Evolutionary conservation across 1,140 invertebrate genomes (phyloP), one percentile per base, ranked within the genome.

Genomic region (Drosophila bocki): DNA sequence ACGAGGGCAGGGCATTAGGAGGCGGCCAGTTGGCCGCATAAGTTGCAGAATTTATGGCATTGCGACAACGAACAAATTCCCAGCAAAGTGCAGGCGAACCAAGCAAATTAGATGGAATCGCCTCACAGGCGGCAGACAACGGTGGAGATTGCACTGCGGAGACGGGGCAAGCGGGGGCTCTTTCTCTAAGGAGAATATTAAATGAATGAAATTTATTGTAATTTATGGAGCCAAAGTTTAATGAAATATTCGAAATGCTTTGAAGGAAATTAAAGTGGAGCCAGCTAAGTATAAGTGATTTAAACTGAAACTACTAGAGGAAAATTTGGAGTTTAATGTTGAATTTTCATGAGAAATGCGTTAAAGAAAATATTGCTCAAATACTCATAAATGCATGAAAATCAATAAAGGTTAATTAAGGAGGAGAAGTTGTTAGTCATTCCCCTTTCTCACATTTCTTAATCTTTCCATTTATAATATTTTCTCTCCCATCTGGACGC

Each of bases 41-140:
- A 87, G 80, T 87, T 86, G 60, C 51, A 80, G 51, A 88, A 88
- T 88, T 88, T 90, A 88, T 90, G 85, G 64, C 85, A 72, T 53
- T 90, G 85, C 84, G 84, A 88, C 84, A 84, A 74, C 76, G 70
- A 62, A 79, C 59, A 57, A 83, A 75, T 75, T 82, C 70, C 71
- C 62, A 33, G 57, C 58, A 82, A 78, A 70, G 57, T 81, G 78
- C 67, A 80, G 69, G 63, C 19, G 33, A 80, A 63, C 70, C 69
- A 68, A 57, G 53, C 57, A 78, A 86, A 84, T 68, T 72, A 85
- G 75, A 78, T 75, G 64, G 60, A 72, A 50, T 68, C 59, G 76
- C 41, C 50, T 45, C 19, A 17, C 32, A 58, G 60, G 56, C 51
- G 37, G 32, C 51, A 50, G 45, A 57, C 39, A 42, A 63, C 45